Percentiles rank a stretch among this genome's conserved stretches.
Evolutionary conservation across 2,888 invertebrate species (phyloP).

Genomic region (Acrocyrtus sp.): DNA sequence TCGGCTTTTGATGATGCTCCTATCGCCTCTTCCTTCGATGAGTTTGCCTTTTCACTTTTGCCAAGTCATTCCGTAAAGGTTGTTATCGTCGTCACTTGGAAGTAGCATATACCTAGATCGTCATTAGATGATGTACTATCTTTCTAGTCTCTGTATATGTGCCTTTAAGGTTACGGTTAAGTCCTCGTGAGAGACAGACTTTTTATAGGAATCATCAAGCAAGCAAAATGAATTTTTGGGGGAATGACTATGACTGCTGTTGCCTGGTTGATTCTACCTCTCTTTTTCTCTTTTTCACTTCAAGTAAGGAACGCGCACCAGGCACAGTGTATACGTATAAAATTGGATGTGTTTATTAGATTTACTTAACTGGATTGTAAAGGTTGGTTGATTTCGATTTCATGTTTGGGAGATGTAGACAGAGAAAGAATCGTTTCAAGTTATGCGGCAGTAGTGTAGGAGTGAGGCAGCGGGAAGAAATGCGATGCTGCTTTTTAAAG

Average conservation of each 20-base stretch:
- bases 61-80: constrained; percentile 33
- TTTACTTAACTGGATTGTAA: constrained; percentile 56
- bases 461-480: too few species aligned
- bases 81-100: too few species aligned
- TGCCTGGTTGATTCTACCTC: constrained; percentile 41
- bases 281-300: constrained; percentile 18
- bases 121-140: too few species aligned
- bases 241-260: constrained; percentile 40
- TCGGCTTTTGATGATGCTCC: constrained; percentile 24
- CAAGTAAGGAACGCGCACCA: neutral
- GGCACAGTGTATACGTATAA: constrained; percentile 19
- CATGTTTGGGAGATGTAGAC: constrained; percentile 32
- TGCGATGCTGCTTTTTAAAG: too few species aligned
- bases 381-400: constrained; percentile 59
- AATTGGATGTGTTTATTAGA: constrained; percentile 60
- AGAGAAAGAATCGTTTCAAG: neutral
- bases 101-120: too few species aligned
- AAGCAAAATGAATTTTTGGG: constrained; percentile 46
- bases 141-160: too few species aligned
- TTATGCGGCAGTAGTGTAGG: neutral
- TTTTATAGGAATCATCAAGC: constrained; percentile 32
- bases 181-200: neutral
- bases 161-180: too few species aligned
- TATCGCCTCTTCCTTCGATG: constrained; percentile 10
- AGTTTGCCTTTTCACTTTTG: constrained; percentile 33